Evolutionary conservation across 2,888 invertebrate genomes (phyloP), one percentile per base, ranked within the genome.

Genomic region (Tipula unca): DNA sequence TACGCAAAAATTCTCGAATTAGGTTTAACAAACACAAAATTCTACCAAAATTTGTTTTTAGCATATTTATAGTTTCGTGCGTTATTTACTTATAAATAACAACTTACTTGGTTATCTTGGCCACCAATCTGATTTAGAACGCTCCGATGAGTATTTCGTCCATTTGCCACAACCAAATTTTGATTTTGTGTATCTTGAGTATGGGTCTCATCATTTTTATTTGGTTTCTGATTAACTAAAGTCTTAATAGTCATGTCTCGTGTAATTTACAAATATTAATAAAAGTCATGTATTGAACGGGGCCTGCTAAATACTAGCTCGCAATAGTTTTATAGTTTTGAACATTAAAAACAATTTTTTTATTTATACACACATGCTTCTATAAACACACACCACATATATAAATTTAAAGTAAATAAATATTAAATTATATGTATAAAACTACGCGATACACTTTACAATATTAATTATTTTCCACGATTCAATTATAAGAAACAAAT

Each of bases 221-320:
- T 69, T 69, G 69, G 54, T 85, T 88, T 88, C 54, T 88, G 87
- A 85, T 88, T 88, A 10, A 90, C 88, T 25, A 90, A 88, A 86
- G 91, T 91, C 88, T 90, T 90, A 86, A 91, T 91, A 85, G 91
- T 91, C 91, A 91, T 91, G 84, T 83, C 69, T 69, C 25, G 69
- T 69, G 20, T 1, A 69, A 69, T 69, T 69, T 69, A 69, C 69
- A 25, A 25, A 10, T 25, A 10, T 25, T 69, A 69, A 69, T 20
- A 25, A 69, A 20, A 69, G 25, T 69, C 69, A 69, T 69, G 69
- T 69, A 69, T 69, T 25, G 25, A 25, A 69, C 10, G 25, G 48
- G 69, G 69, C 13, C 25, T 69, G 3, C 69, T 25, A 69, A 69
- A 3, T 20, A 69, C 25, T 20, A 69, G 10, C 13, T 25, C 25